Conservation (phyloP, 1,140 invertebrate species). For the Penaeus japonicus region DNA sequence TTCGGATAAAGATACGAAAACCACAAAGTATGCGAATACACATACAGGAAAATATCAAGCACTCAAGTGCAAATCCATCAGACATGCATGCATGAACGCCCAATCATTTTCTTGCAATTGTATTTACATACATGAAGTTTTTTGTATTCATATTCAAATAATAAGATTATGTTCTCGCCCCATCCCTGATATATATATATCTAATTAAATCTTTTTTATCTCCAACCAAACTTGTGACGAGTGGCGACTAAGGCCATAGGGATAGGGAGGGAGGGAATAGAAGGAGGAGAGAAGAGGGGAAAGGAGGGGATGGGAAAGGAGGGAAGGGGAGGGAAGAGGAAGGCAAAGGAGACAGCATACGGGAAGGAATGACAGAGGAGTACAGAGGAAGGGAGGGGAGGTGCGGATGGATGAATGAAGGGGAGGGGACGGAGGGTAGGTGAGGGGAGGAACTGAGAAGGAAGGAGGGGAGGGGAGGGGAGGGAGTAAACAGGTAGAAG, state of each 20-base stretch:
- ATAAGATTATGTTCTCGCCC: too few relatives aligned
- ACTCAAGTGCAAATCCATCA: too few relatives aligned
- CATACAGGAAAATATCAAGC: too few relatives aligned
- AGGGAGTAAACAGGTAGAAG: neutral
- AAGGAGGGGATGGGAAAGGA: neutral
- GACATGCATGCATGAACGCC: too few relatives aligned
- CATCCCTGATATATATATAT: constrained; percentile 24
- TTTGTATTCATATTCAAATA: too few relatives aligned
- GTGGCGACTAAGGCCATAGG: neutral
- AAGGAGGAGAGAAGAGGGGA: neutral
- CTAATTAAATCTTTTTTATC: constrained; percentile 26
- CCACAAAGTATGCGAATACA: neutral
- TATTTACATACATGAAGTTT: too few relatives aligned
- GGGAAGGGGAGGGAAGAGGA: neutral
- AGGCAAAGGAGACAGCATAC: neutral
- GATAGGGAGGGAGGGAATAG: neutral
- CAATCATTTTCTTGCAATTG: too few relatives aligned
- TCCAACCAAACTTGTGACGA: constrained; percentile 34
- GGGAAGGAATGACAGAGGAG: neutral
- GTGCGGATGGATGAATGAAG: neutral
- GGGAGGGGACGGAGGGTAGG: neutral
- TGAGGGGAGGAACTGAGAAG: neutral
- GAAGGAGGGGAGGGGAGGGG: neutral
- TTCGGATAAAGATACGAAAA: neutral
- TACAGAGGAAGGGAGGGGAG: too few relatives aligned